A percentile compares a stretch with the other conserved stretches of the same genome.
phyloP scores from a whole-genome alignment of 2,888 invertebrate genomes.

The Pachymerium ferrugineum region DNA sequence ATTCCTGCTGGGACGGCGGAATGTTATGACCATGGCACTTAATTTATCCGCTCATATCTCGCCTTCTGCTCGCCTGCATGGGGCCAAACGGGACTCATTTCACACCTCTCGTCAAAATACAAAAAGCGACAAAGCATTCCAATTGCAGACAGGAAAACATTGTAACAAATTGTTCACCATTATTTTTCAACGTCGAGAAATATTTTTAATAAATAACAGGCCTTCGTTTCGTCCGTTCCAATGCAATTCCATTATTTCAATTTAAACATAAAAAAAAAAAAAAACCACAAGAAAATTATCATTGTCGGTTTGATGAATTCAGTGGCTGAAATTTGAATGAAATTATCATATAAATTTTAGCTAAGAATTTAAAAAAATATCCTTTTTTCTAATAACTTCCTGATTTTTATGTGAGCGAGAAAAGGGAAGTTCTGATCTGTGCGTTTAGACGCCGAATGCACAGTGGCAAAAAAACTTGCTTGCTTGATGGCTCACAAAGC shows the following conservation, averaged over 20 bases:
- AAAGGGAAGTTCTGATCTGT: background rate
- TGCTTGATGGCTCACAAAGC: background rate
- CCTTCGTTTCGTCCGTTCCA: background rate
- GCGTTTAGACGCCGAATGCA: background rate
- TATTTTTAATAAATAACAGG: background rate
- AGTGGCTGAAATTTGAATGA: too few species aligned
- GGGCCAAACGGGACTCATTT: conserved; percentile 9
- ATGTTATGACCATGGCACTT: conserved; percentile 4
- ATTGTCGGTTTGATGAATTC: too few species aligned
- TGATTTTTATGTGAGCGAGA: background rate
- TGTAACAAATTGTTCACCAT: background rate
- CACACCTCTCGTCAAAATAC: background rate
- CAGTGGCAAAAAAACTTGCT: background rate
- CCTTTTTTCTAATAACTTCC: background rate
- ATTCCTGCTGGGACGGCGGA: conserved; percentile 4
- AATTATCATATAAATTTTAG: too few species aligned
- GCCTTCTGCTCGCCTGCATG: background rate
- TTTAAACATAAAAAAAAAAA: too few species aligned
- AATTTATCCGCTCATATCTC: conserved; percentile 9
- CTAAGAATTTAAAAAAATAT: too few species aligned
- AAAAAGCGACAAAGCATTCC: conserved; percentile 4
- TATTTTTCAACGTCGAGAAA: background rate
- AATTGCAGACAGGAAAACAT: background rate
- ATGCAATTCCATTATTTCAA: too few species aligned
- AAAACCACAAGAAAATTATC: too few species aligned